Conservation (phyloP, 1,140 invertebrate genomes). For the Penaeus indicus region DNA sequence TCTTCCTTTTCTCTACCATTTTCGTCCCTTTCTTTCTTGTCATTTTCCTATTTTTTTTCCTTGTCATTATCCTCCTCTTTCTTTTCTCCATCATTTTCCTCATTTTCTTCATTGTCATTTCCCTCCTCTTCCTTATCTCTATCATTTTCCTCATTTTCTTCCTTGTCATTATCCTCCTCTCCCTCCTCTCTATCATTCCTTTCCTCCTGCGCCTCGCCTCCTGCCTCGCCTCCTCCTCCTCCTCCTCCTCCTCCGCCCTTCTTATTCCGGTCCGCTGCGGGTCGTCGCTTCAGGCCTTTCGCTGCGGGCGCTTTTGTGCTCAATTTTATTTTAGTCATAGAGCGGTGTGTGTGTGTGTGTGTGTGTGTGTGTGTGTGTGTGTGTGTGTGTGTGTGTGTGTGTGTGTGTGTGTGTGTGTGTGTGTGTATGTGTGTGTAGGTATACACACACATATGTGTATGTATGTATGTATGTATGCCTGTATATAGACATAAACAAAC, state of each 20-base stretch:
- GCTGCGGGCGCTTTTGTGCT: too few species aligned
- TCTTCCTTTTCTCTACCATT: background rate
- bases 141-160: background rate
- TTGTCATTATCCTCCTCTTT: background rate
- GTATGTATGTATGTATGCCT: background rate
- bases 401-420: conserved; percentile 17
- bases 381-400: background rate
- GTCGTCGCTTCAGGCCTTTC: too few species aligned
- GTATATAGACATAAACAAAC: background rate
- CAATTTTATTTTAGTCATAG: too few species aligned
- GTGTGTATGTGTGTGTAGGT: background rate
- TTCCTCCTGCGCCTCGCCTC: background rate
- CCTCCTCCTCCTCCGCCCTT: too few species aligned
- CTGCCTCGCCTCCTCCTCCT: too few species aligned
- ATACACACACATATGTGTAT: background rate
- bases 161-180: background rate
- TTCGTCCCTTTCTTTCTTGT: background rate
- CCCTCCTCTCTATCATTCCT: background rate
- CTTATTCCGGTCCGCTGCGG: too few species aligned
- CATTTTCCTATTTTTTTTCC: background rate
- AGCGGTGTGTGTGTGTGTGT: too few species aligned
- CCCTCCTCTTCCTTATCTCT: too few species aligned
- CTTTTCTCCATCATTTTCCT: too few species aligned
- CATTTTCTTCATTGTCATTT: too few species aligned
- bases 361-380: too few species aligned